These are phyloP conservation scores for Drosophila equinoxialis DNA, from an alignment of 1,140 invertebrate genomes.

Conservation along the genomic window DNA sequence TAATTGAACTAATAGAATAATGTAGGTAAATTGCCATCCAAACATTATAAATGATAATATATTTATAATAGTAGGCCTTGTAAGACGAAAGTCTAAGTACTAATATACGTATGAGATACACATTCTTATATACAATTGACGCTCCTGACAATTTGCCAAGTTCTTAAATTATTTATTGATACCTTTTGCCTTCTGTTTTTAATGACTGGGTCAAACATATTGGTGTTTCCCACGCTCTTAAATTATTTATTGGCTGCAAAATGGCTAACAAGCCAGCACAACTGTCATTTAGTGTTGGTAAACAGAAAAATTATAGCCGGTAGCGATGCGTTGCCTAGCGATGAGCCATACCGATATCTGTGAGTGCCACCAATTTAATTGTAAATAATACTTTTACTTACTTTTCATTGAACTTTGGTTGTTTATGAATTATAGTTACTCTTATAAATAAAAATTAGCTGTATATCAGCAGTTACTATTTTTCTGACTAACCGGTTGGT, in stretches of 20 bases:
- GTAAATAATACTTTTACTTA: not conserved
- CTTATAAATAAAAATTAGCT: not conserved
- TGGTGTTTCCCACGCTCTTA: not conserved
- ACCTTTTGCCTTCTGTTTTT: not conserved
- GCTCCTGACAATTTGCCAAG: not conserved
- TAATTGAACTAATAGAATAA: too few species aligned
- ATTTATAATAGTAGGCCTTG: too few species aligned
- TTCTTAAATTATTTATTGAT: not conserved
- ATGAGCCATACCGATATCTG: not conserved
- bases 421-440: too few species aligned
- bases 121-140: too few species aligned
- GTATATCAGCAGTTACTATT: not conserved
- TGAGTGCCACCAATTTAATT: not conserved
- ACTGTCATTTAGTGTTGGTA: conserved; percentile 16
- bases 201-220: conserved; percentile 5
- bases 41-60: too few species aligned
- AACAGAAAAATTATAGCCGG: conserved; percentile 32
- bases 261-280: not conserved
- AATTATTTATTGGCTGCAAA: conserved; percentile 17
- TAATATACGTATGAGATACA: too few species aligned
- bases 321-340: conserved; percentile 33
- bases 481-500: conserved; percentile 31
- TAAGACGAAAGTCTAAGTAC: too few species aligned
- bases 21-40: too few species aligned
- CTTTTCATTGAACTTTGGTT: too few species aligned